A percentile compares a stretch with the other conserved stretches of the same genome.
Conservation (phyloP, 2,797 vertebrate genomes). For the Kryptolebias ocellatus region DNA sequence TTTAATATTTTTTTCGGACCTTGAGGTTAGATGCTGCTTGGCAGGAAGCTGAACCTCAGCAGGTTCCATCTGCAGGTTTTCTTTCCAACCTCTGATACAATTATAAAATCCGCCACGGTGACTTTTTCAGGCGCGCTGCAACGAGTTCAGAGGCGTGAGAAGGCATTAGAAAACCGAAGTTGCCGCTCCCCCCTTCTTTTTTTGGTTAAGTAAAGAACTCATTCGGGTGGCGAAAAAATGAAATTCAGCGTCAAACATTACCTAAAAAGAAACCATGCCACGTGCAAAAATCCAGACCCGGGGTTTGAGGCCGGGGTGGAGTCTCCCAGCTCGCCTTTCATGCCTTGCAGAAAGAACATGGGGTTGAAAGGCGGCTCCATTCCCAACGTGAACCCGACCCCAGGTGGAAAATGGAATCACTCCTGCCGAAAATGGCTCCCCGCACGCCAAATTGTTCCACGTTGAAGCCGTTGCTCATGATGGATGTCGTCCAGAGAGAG, state of each 20-base stretch:
- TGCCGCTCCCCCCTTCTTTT: no score
- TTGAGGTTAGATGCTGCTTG: no score
- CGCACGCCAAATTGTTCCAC: neutral
- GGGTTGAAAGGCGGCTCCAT: conserved; percentile 15
- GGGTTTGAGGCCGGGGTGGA: conserved; percentile 5
- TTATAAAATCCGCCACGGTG: no score
- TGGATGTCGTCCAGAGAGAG: neutral
- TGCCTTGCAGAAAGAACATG: neutral
- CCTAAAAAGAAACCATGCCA: neutral
- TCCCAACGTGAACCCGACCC: conserved; percentile 14
- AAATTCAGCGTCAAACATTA: neutral
- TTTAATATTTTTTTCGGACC: no score
- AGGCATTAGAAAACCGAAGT: no score
- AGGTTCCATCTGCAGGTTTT: no score
- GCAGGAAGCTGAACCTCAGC: no score
- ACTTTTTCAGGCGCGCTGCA: conserved; percentile 1
- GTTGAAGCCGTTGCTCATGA: neutral
- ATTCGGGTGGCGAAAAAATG: neutral
- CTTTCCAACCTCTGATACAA: no score
- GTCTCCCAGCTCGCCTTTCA: conserved; percentile 18
- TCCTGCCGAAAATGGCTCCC: conserved; percentile 2
- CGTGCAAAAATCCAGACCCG: conserved; percentile 9
- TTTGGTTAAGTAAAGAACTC: no score
- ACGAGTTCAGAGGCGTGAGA: conserved; percentile 4
- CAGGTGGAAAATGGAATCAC: conserved; percentile 9